Conservation (phyloP, 2,888 invertebrate genomes). For the Melanostoma mellinum region DNA sequence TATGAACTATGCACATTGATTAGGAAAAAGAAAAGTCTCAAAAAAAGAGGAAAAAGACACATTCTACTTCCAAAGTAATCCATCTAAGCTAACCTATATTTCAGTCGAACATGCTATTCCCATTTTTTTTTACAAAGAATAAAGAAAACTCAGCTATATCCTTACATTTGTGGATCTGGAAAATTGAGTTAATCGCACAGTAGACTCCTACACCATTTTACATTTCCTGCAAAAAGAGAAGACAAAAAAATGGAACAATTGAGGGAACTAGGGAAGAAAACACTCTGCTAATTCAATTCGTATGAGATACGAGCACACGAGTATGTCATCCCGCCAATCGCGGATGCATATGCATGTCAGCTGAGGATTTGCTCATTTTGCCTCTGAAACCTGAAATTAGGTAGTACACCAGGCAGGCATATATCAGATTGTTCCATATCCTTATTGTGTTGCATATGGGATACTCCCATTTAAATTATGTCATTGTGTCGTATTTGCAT, state of each 20-base stretch:
- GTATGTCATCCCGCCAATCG: constrained; percentile 66
- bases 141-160: constrained; percentile 11
- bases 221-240: constrained; percentile 8
- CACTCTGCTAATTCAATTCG: constrained; percentile 59
- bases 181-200: constrained; percentile 17
- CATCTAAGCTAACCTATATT: constrained; percentile 1
- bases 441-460: constrained; percentile 66
- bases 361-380: constrained; percentile 62
- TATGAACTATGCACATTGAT: too few species aligned
- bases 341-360: constrained; percentile 65
- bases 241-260: constrained; percentile 41
- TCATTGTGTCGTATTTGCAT: constrained; percentile 62
- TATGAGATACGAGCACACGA: constrained; percentile 36
- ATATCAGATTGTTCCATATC: constrained; percentile 55
- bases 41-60: too few species aligned
- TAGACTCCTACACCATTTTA: constrained; percentile 14
- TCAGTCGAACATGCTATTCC: background rate
- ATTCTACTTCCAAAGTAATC: too few species aligned
- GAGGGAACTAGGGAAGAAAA: constrained; percentile 22
- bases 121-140: constrained; percentile 6
- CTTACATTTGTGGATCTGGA: constrained; percentile 19
- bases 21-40: too few species aligned
- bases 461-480: constrained; percentile 71
- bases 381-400: constrained; percentile 54
- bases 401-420: constrained; percentile 48